A percentile compares a stretch with the other conserved stretches of the same genome.
Conservation (phyloP, 2,113 vertebrate genomes). For the Malurus elegans region DNA sequence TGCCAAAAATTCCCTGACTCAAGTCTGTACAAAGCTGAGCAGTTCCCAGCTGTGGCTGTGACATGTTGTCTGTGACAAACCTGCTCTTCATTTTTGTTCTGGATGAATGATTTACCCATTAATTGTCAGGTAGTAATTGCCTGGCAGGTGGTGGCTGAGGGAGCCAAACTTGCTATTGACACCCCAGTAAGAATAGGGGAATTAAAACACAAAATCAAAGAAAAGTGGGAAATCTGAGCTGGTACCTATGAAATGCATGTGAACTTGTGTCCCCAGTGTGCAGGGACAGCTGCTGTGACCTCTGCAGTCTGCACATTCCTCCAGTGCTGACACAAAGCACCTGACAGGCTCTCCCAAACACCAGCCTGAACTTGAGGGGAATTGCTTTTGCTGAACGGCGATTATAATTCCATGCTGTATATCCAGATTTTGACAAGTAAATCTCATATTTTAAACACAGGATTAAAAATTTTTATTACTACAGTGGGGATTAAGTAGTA, state of each 20-base stretch:
- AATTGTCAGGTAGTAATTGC: neutral
- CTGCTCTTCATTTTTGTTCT: neutral
- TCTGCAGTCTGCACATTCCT: neutral
- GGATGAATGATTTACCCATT: neutral
- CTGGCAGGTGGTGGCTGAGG: neutral
- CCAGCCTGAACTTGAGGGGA: conserved; percentile 5
- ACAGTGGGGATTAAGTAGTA: conserved; percentile 78
- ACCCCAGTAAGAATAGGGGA: neutral
- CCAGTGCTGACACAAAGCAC: conserved; percentile 10
- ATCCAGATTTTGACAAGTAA: conserved; percentile 82
- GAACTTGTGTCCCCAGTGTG: neutral
- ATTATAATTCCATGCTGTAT: conserved; percentile 75
- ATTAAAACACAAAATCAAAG: neutral
- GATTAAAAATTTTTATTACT: conserved; percentile 91
- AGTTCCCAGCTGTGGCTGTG: neutral
- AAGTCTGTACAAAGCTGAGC: neutral
- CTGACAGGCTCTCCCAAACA: neutral
- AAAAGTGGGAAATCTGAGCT: neutral
- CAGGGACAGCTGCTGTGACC: neutral
- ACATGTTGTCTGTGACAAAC: neutral
- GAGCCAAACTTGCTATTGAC: neutral
- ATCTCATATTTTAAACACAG: conserved; percentile 89
- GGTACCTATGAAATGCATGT: neutral
- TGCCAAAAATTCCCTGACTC: neutral
- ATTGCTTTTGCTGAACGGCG: conserved; percentile 49